phyloP scores from a whole-genome alignment of 2,888 invertebrate genomes.

The Cactoblastis cactorum region DNA sequence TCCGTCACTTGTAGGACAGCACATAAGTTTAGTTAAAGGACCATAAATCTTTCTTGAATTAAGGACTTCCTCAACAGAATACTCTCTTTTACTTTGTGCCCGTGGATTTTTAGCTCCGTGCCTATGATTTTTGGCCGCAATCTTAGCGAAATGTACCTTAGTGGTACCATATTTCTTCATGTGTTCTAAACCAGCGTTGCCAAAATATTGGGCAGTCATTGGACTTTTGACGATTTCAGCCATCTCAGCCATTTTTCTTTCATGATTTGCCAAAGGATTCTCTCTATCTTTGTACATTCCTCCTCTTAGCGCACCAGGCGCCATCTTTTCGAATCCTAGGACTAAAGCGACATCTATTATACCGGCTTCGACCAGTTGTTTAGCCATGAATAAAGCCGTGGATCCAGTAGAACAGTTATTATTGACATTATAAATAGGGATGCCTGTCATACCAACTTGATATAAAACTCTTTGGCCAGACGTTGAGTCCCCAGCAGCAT shows the following conservation, averaged over 20 bases:
- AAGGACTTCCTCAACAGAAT: conserved; percentile 93
- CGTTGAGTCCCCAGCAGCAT: conserved; percentile 97
- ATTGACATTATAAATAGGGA: conserved; percentile 98
- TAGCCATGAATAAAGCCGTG: conserved; percentile 92
- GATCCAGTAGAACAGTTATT: conserved; percentile 99
- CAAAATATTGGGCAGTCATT: conserved; percentile 96
- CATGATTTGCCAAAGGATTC: conserved; percentile 93
- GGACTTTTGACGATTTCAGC: conserved; percentile 91
- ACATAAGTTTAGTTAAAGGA: conserved; percentile 97
- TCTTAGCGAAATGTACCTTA: conserved; percentile 96
- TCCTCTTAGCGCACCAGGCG: conserved; percentile 90
- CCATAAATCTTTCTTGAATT: conserved; percentile 92
- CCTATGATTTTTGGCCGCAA: conserved; percentile 98
- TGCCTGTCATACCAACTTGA: conserved; percentile 96
- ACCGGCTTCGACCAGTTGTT: conserved; percentile 94
- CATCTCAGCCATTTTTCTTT: conserved; percentile 90
- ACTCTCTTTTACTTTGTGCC: conserved; percentile 96
- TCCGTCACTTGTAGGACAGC: conserved; percentile 99
- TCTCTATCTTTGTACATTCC: conserved; percentile 89
- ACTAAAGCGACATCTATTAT: conserved; percentile 93
- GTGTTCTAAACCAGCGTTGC: conserved; percentile 96
- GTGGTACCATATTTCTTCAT: conserved; percentile 97
- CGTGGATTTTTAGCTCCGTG: conserved; percentile 98
- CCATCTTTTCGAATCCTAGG: conserved; percentile 99
- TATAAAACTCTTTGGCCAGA: conserved; percentile 97